These are phyloP conservation scores for Diplosoma virens DNA, from an alignment of 23 tunicate species.

Conservation along the genomic window DNA sequence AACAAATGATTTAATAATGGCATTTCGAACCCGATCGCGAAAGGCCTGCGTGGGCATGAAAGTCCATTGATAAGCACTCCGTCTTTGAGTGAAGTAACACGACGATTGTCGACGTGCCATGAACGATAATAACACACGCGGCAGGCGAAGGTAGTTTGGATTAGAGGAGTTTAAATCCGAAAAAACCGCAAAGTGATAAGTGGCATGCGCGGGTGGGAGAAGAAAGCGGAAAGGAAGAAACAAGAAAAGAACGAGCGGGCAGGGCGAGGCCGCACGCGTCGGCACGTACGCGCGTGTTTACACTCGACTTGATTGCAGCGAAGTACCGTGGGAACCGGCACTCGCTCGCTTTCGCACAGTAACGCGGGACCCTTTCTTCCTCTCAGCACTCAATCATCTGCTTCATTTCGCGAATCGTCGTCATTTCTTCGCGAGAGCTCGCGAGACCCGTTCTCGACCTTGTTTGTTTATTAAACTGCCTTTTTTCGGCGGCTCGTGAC, in stretches of 20 bases:
- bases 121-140: slow-evolving; percentile 30
- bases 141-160: slow-evolving; percentile 26
- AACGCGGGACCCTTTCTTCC: slow-evolving; percentile 20
- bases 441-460: slow-evolving; percentile 18
- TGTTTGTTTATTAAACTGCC: slow-evolving; percentile 27
- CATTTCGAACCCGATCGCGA: too few species aligned
- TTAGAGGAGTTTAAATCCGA: slow-evolving; percentile 24
- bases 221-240: not conserved
- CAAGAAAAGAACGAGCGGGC: slow-evolving; percentile 15
- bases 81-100: slow-evolving; percentile 11
- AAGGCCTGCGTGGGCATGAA: not conserved
- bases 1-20: too few species aligned
- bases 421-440: slow-evolving; percentile 15
- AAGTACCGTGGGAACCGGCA: slow-evolving; percentile 94
- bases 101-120: slow-evolving; percentile 3
- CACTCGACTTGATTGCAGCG: slow-evolving; percentile 82
- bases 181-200: slow-evolving; percentile 3
- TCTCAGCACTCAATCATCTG: slow-evolving; percentile 12
- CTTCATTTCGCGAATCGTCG: slow-evolving; percentile 7
- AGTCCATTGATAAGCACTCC: too few species aligned
- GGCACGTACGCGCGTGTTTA: slow-evolving; percentile 89
- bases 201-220: not conserved
- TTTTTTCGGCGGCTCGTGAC: slow-evolving; percentile 19
- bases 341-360: slow-evolving; percentile 62
- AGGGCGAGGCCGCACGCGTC: slow-evolving; percentile 84